A percentile compares a stretch with the other conserved stretches of the same genome.
Conservation (phyloP, 1,140 invertebrate species). For the Brachionus calyciflorus region DNA sequence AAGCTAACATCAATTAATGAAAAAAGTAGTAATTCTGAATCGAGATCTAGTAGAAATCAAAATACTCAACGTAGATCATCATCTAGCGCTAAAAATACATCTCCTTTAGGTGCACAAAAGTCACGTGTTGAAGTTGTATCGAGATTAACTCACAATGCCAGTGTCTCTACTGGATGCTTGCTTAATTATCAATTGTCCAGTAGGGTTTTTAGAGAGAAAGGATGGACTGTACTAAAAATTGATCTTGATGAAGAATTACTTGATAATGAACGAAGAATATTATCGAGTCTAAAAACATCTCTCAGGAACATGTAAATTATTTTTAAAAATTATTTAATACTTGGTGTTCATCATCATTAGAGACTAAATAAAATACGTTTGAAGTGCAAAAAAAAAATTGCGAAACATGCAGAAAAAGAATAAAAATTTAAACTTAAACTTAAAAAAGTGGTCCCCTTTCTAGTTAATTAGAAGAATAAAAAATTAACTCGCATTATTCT, state of each 20-base stretch:
- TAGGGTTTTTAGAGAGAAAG: constrained; percentile 13
- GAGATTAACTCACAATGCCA: constrained; percentile 1
- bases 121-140: not conserved
- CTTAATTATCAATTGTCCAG: constrained; percentile 30
- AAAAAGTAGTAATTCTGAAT: not conserved
- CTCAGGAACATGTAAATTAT: not conserved
- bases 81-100: constrained; percentile 5
- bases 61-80: not conserved
- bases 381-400: too few species aligned
- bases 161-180: not conserved
- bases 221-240: constrained; percentile 44
- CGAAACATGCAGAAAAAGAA: too few species aligned
- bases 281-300: not conserved
- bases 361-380: too few species aligned
- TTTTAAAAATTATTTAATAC: too few species aligned
- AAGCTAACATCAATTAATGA: constrained; percentile 7
- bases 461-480: too few species aligned
- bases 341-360: too few species aligned
- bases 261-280: not conserved
- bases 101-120: not conserved
- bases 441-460: too few species aligned
- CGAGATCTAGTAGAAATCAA: not conserved
- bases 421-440: too few species aligned
- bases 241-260: constrained; percentile 30
- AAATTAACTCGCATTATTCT: too few species aligned